Evolutionary conservation across 2,888 invertebrate species (phyloP).

Genomic region (Thera britannica): DNA sequence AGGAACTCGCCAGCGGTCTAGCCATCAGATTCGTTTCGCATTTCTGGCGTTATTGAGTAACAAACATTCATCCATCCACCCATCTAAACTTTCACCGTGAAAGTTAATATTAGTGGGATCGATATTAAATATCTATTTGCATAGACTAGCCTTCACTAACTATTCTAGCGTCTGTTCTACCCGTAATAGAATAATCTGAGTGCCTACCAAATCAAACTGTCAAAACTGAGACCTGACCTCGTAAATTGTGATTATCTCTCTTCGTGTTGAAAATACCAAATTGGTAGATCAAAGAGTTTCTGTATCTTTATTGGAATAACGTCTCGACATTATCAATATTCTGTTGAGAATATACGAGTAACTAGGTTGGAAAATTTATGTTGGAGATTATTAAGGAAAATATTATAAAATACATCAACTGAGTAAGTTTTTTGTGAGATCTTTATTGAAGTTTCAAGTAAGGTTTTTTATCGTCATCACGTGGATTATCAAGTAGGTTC

Average conservation of each 20-base stretch:
- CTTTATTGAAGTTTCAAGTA: too few relatives aligned
- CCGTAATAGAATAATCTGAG: conserved; percentile 44
- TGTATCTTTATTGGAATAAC: conserved; percentile 49
- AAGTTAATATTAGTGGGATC: too few relatives aligned
- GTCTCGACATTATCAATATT: conserved; percentile 54
- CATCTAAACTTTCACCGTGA: too few relatives aligned
- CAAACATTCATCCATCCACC: too few relatives aligned
- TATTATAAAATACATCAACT: conserved; percentile 3
- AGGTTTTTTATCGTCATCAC: too few relatives aligned
- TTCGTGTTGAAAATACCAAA: conserved; percentile 56
- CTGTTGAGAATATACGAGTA: conserved; percentile 45
- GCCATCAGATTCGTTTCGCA: too few relatives aligned
- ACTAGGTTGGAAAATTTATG: conserved; percentile 28
- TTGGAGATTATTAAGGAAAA: conserved; percentile 19
- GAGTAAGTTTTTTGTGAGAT: too few relatives aligned
- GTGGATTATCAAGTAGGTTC: too few relatives aligned
- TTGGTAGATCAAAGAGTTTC: conserved; percentile 52
- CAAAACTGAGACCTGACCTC: conserved; percentile 36
- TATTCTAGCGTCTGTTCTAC: conserved; percentile 36
- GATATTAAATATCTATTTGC: too few relatives aligned
- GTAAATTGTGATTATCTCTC: conserved; percentile 58
- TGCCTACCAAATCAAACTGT: conserved; percentile 43
- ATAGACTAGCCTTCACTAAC: conserved; percentile 25
- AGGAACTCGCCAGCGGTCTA: too few relatives aligned
- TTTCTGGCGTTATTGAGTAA: too few relatives aligned